A percentile compares a stretch with the other conserved stretches of the same genome.
phyloP scores from a whole-genome alignment of 2,888 invertebrate genomes.

The Drosophila algonquin region DNA sequence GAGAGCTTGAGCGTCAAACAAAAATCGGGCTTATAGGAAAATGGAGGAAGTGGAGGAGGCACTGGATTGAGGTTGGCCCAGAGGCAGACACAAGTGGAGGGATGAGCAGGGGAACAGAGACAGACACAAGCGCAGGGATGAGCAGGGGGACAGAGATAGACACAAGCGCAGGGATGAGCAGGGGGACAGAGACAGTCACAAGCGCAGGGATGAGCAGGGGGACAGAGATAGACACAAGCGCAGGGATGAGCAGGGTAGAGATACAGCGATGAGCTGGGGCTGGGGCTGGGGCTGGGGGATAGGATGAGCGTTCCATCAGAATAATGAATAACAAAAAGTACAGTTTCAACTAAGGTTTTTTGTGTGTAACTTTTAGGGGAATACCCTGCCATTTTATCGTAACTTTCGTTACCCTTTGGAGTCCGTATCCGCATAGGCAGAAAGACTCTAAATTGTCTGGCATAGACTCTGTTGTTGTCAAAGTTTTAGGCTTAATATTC shows the following conservation, averaged over 20 bases:
- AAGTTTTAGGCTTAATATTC: slow-evolving; percentile 45
- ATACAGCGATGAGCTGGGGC: neutral
- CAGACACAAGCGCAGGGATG: slow-evolving; percentile 2
- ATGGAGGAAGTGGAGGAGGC: slow-evolving; percentile 2
- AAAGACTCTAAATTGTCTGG: neutral
- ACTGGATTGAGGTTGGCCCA: no score
- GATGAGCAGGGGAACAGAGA: neutral
- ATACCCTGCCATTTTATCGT: slow-evolving; percentile 17
- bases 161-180: neutral
- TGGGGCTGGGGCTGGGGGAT: no score
- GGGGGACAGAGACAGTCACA: neutral
- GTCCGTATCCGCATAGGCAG: no score
- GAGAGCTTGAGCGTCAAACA: slow-evolving; percentile 26
- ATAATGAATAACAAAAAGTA: slow-evolving; percentile 60
- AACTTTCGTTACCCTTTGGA: neutral
- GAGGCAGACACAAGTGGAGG: neutral
- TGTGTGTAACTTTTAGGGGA: neutral
- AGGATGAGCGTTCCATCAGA: slow-evolving; percentile 66
- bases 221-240: no score
- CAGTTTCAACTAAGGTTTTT: neutral
- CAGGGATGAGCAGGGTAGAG: neutral
- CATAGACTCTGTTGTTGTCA: no score
- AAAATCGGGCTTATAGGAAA: slow-evolving; percentile 6
- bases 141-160: neutral
- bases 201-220: neutral